Evolutionary conservation across 2,888 invertebrate genomes (phyloP).

Genomic region (Perdita meconis): DNA sequence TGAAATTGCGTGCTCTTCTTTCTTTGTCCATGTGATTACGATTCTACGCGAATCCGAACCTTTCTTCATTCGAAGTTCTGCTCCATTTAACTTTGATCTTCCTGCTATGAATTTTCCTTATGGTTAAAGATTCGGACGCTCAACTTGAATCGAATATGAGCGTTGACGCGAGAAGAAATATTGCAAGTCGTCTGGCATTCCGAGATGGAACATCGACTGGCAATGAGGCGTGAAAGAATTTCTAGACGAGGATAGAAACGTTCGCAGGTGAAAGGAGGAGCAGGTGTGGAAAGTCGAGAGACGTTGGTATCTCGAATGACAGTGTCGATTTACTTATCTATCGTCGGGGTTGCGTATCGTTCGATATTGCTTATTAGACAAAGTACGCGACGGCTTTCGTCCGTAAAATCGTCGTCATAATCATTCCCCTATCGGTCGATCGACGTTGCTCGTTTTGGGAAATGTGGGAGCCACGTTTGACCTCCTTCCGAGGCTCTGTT

Average conservation of each 20-base stretch:
- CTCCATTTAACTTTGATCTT: too few relatives aligned
- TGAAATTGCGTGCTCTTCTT: not conserved
- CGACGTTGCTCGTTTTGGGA: not conserved
- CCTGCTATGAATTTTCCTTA: not conserved
- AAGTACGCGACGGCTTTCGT: not conserved
- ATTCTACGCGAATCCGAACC: too few relatives aligned
- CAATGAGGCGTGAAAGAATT: constrained; percentile 58
- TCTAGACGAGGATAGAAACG: constrained; percentile 21
- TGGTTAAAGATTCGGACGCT: not conserved
- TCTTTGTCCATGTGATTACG: not conserved
- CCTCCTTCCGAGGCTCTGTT: not conserved
- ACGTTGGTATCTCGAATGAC: constrained; percentile 10
- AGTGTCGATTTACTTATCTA: constrained; percentile 31
- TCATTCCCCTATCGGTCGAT: not conserved
- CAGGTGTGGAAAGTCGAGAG: constrained; percentile 37
- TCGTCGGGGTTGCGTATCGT: not conserved
- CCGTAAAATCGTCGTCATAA: constrained; percentile 10
- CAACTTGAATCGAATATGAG: constrained; percentile 32
- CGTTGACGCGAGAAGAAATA: constrained; percentile 29
- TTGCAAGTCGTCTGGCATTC: constrained; percentile 43
- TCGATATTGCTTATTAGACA: constrained; percentile 1
- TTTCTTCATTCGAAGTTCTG: not conserved
- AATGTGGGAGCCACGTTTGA: not conserved
- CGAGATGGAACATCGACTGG: constrained; percentile 36
- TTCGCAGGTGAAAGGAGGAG: constrained; percentile 45